A percentile compares a stretch with the other conserved stretches of the same genome.
Evolutionary conservation across 2,797 vertebrate genomes (phyloP).

Genomic region (Coregonus suidteri): DNA sequence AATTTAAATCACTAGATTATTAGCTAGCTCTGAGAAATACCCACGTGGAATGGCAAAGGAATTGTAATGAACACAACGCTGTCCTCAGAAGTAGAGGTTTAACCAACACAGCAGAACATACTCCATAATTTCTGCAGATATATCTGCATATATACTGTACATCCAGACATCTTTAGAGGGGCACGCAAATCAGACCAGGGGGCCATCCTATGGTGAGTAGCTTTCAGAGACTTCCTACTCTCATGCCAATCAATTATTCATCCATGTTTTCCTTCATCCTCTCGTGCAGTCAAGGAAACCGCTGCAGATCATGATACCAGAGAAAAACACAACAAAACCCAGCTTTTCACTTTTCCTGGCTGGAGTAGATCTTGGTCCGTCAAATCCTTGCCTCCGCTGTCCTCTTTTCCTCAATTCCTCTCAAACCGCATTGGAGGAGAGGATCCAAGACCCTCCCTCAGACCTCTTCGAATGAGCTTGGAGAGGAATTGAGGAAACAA

Average conservation of each 20-base stretch:
- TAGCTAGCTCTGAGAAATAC: conserved; percentile 35
- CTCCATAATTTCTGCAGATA: not conserved
- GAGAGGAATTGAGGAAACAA: not conserved
- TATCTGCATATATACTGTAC: too few species aligned
- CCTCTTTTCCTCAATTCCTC: not conserved
- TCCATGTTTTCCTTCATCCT: conserved; percentile 53
- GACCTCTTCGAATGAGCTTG: not conserved
- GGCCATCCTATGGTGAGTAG: conserved; percentile 17
- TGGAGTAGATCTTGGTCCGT: conserved; percentile 30
- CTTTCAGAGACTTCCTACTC: conserved; percentile 18
- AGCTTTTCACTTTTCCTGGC: conserved; percentile 52
- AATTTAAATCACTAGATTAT: conserved; percentile 34
- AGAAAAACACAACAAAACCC: not conserved
- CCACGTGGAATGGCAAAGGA: conserved; percentile 21
- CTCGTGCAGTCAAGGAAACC: conserved; percentile 70
- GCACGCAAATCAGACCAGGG: not conserved
- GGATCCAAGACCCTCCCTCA: too few species aligned
- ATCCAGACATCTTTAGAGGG: too few species aligned
- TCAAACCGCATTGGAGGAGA: not conserved
- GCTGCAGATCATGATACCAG: conserved; percentile 52
- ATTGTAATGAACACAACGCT: conserved; percentile 33
- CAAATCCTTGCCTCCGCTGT: not conserved
- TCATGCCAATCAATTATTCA: conserved; percentile 61
- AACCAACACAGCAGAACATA: not conserved
- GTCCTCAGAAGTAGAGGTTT: conserved; percentile 6